These are phyloP conservation scores for Oenanthe melanoleuca DNA, from an alignment of 2,113 vertebrate species.

Conservation along the genomic window DNA sequence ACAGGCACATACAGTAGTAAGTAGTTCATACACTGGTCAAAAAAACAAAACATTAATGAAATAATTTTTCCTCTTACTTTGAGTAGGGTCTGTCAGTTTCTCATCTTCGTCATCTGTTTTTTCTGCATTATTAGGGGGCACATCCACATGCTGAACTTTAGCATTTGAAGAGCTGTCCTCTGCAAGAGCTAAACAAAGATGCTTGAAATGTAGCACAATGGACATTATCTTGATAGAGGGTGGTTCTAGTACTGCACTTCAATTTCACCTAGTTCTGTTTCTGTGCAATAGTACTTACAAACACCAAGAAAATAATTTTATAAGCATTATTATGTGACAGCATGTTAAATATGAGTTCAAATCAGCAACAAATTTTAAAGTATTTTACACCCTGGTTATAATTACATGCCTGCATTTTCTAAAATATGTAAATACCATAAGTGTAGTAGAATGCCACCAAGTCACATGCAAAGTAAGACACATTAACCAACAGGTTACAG, in stretches of 20 bases:
- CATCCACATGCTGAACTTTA: conserved; percentile 32
- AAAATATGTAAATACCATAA: neutral
- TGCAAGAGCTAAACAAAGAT: conserved; percentile 14
- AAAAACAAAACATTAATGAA: neutral
- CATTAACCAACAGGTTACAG: neutral
- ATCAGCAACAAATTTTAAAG: neutral
- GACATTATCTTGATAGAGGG: neutral
- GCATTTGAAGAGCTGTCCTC: conserved; percentile 5
- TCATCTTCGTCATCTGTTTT: neutral
- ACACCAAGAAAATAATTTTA: neutral
- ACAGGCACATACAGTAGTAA: neutral
- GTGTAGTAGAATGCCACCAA: neutral
- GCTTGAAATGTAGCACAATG: neutral
- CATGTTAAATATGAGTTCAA: neutral
- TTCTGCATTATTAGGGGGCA: neutral
- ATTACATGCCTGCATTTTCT: neutral
- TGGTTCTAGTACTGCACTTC: neutral
- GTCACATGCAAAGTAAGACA: neutral
- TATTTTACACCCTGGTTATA: neutral
- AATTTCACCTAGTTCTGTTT: neutral
- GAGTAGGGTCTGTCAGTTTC: neutral
- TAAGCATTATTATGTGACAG: neutral
- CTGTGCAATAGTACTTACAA: neutral
- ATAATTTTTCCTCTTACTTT: neutral
- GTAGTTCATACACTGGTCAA: neutral